Evolutionary conservation across 1,140 invertebrate species (phyloP).

Genomic region (Pseudomyrmex concolor): DNA sequence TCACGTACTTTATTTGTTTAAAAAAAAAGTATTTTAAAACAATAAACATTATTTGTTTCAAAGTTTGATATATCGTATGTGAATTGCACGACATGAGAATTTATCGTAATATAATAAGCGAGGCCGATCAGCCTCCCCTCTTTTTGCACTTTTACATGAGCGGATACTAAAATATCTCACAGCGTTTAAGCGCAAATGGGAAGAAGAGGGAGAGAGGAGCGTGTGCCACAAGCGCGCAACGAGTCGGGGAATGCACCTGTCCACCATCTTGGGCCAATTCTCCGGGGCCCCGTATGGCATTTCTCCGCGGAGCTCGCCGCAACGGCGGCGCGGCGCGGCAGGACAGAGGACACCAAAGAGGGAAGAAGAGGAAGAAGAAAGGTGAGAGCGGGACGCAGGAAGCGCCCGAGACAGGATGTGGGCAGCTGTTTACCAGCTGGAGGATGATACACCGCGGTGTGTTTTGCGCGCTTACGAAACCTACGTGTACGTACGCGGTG

Average conservation of each 20-base stretch:
- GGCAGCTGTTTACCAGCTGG: slow-evolving; percentile 80
- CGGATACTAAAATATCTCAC: slow-evolving; percentile 12
- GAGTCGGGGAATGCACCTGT: slow-evolving; percentile 69
- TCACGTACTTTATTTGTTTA: no score
- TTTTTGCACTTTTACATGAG: slow-evolving; percentile 8
- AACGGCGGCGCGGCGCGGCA: not conserved
- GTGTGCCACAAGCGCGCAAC: slow-evolving; percentile 53
- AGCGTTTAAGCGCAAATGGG: not conserved
- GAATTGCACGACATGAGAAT: not conserved
- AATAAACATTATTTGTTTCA: no score
- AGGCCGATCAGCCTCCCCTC: not conserved
- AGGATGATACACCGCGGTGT: slow-evolving; percentile 70
- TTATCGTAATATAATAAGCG: slow-evolving; percentile 51
- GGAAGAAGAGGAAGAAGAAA: slow-evolving; percentile 58
- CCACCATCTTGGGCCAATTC: slow-evolving; percentile 71
- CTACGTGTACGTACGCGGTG: not conserved
- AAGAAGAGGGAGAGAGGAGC: not conserved
- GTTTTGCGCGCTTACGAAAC: slow-evolving; percentile 45
- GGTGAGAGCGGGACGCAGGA: slow-evolving; percentile 56
- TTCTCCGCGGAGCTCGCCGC: slow-evolving; percentile 23
- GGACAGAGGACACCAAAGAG: slow-evolving; percentile 26
- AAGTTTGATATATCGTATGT: not conserved
- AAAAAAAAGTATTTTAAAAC: no score
- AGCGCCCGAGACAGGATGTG: slow-evolving; percentile 77
- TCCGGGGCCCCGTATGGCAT: slow-evolving; percentile 55